Evolutionary conservation across 2,888 invertebrate species (phyloP).

Genomic region (Margaritifera margaritifera): DNA sequence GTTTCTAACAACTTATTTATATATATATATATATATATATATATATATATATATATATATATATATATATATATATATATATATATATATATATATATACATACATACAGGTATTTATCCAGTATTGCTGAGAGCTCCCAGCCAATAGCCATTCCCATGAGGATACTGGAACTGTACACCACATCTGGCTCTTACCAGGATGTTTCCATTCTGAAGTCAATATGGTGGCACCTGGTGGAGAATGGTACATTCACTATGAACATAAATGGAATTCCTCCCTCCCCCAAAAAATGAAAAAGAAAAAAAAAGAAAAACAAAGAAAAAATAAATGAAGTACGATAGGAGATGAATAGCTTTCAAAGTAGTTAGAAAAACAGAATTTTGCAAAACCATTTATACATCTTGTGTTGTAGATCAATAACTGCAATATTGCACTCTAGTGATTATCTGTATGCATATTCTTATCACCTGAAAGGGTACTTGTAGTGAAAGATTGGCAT

Average conservation of each 20-base stretch:
- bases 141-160: constrained; percentile 82
- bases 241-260: constrained; percentile 25
- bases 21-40: constrained; percentile 17
- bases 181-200: constrained; percentile 68
- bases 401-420: no score
- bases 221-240: constrained; percentile 43
- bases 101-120: constrained; percentile 51
- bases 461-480: no score
- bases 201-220: constrained; percentile 15
- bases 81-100: constrained; percentile 1
- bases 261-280: no score
- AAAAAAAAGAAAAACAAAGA: no score
- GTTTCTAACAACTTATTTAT: neutral
- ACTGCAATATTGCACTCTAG: no score
- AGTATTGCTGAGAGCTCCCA: constrained; percentile 46
- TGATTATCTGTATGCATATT: no score
- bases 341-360: no score
- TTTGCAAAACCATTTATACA: no score
- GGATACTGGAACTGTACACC: constrained; percentile 82
- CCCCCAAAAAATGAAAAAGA: no score
- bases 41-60: constrained; percentile 20
- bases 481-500: no score
- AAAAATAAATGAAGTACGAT: no score
- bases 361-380: no score
- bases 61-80: constrained; percentile 13